Evolutionary conservation across 2,888 invertebrate genomes (phyloP).

Genomic region (Rhagophthalmus giganteus): DNA sequence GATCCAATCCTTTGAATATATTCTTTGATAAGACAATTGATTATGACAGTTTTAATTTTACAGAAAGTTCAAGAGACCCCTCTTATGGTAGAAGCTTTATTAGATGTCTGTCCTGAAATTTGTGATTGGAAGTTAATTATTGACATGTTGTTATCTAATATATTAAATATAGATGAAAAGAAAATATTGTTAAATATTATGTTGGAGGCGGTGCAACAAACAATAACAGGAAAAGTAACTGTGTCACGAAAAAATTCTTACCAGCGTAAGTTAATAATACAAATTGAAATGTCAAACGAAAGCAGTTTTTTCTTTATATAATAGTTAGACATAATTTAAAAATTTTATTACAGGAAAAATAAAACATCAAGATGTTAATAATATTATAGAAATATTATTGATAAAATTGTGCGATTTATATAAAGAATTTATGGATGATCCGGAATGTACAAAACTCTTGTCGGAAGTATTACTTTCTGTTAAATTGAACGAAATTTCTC

Average conservation of each 20-base stretch:
- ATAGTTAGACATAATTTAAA: too few relatives aligned
- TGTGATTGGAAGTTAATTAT: constrained; percentile 4
- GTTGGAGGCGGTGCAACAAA: constrained; percentile 3
- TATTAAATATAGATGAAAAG: neutral
- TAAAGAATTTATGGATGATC: constrained; percentile 4
- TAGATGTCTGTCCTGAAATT: too few relatives aligned
- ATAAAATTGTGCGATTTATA: neutral
- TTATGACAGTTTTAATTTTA: too few relatives aligned
- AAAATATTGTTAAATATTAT: constrained; percentile 5
- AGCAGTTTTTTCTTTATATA: too few relatives aligned
- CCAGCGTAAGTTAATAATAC: constrained; percentile 3
- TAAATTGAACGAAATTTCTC: constrained; percentile 1
- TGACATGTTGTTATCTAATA: neutral
- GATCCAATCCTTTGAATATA: too few relatives aligned
- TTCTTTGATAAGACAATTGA: too few relatives aligned
- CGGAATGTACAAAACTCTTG: constrained; percentile 1
- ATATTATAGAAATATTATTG: too few relatives aligned
- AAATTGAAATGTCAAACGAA: too few relatives aligned
- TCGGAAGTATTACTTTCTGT: constrained; percentile 7
- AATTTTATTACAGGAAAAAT: too few relatives aligned
- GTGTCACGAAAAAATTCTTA: constrained; percentile 1
- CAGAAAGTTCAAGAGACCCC: too few relatives aligned
- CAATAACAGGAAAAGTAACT: constrained; percentile 3
- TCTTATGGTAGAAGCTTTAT: too few relatives aligned
- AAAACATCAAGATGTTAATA: too few relatives aligned